Conservation (phyloP, 2,113 vertebrate species). For the Bubalus kerabau region DNA sequence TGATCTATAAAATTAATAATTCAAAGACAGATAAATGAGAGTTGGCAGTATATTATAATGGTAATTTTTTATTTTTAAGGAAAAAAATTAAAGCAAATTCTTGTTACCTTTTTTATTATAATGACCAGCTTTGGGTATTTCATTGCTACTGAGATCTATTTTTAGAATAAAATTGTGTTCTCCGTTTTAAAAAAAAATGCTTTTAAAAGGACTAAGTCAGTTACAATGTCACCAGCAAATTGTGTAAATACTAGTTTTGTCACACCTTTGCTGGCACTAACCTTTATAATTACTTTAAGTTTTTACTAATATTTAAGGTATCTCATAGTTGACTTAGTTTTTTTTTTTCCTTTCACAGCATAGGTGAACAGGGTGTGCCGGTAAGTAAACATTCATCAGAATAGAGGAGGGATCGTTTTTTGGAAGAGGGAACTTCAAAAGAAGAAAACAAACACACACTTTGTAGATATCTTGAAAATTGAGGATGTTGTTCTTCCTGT, state of each 20-base stretch:
- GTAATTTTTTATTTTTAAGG: conserved; percentile 35
- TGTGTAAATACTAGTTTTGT: neutral
- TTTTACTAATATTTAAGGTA: neutral
- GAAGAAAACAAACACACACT: neutral
- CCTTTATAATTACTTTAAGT: neutral
- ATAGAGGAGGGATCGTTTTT: neutral
- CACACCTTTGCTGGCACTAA: neutral
- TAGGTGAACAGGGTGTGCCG: neutral
- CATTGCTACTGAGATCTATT: conserved; percentile 60
- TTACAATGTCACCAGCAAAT: neutral
- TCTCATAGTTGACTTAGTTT: neutral
- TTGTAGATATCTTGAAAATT: conserved; percentile 54
- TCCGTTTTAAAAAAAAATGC: neutral
- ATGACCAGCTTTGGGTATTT: conserved; percentile 51
- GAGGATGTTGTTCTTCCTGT: conserved; percentile 56
- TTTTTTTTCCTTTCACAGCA: neutral
- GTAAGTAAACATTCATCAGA: neutral
- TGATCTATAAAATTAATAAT: neutral
- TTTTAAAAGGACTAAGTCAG: neutral
- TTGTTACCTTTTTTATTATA: neutral
- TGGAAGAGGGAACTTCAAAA: conserved; percentile 55
- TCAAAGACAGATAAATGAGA: neutral
- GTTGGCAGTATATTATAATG: neutral
- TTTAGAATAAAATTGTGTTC: conserved; percentile 68
- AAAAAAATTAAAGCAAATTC: neutral